These are phyloP conservation scores for Cremastinae sp. DNA, from an alignment of 2,888 invertebrate genomes.

Conservation along the genomic window DNA sequence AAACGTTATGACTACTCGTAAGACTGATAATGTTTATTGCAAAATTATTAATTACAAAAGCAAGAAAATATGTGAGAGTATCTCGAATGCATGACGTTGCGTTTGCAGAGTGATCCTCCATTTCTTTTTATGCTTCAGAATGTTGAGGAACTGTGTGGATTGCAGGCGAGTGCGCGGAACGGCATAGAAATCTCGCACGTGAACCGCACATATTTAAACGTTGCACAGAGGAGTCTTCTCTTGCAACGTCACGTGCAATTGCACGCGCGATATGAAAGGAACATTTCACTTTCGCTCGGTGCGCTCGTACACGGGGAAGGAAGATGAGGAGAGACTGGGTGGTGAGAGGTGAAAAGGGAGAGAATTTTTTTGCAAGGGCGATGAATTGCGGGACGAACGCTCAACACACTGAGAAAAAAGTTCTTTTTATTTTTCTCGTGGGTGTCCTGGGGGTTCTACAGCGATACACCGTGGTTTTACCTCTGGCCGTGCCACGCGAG, in stretches of 20 bases:
- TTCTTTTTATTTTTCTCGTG: constrained; percentile 52
- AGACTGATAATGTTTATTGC: too few relatives aligned
- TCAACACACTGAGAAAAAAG: constrained; percentile 37
- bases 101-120: too few relatives aligned
- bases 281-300: constrained; percentile 66
- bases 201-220: background rate
- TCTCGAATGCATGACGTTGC: too few relatives aligned
- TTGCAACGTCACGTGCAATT: constrained; percentile 52
- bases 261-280: constrained; percentile 59
- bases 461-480: constrained; percentile 49
- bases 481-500: constrained; percentile 40
- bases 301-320: constrained; percentile 23
- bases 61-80: too few relatives aligned
- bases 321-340: background rate
- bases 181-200: background rate
- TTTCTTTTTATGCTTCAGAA: too few relatives aligned
- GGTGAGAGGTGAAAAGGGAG: constrained; percentile 23
- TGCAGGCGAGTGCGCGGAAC: background rate
- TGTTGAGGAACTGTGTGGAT: too few relatives aligned
- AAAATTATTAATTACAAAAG: too few relatives aligned
- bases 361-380: constrained; percentile 32
- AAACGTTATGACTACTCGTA: too few relatives aligned
- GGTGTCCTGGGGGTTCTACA: constrained; percentile 38
- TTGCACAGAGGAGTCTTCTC: background rate
- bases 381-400: constrained; percentile 35